Base-by-base conservation (phyloP, 2,113 vertebrate genomes). In the Rhinolophus ferrumequinum region DNA sequence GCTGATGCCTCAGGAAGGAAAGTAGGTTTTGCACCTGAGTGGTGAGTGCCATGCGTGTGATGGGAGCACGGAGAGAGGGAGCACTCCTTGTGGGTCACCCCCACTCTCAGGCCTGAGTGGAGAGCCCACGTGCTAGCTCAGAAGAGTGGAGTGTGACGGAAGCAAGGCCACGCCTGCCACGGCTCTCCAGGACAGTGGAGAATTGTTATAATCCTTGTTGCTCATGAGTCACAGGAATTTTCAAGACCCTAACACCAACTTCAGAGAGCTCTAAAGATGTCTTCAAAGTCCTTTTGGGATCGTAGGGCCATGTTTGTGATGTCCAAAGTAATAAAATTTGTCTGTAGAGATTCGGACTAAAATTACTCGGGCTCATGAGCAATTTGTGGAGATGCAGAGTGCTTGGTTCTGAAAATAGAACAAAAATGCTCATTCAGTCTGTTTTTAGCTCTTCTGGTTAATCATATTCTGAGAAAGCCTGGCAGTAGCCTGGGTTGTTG, bases 331-430 rank as follows among this genome's bases (percentile, higher is more conserved):
- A 69, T 33, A 54, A 60, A 60, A 50, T 79, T 80, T 14, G 2
- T 91, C 95, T 83, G 97, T 87, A 56, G 90, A 93, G 83, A 79
- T 76, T 18, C 69, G 86, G 64, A 92, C 95, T 70, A 87, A 95
- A 96, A 95, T 96, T 73, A 83, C 89, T 92, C 33, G 75, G 19
- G 54, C 72, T 90, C 77, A 75, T 97, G 82, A 94, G 92, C 94
- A 82, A 6, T 89, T 94, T 95, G 79, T 62, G 67, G 64, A 35
- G 89, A 50, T 33, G 16, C 79, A 24, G 92, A 88, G 44, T 0
- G 1, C 67, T 56, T 52, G 50, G 18, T 66, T 93, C 88, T 83
- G 94, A 95, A 96, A 95, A 96, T 94, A 89, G 92, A 94, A 75
- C 82, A 52, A 30, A 93, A 50, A 69, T 1, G 10, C n/a, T 77